These are phyloP conservation scores for Premnoplex brunnescens DNA, from an alignment of 2,797 vertebrate species.

Conservation along the genomic window DNA sequence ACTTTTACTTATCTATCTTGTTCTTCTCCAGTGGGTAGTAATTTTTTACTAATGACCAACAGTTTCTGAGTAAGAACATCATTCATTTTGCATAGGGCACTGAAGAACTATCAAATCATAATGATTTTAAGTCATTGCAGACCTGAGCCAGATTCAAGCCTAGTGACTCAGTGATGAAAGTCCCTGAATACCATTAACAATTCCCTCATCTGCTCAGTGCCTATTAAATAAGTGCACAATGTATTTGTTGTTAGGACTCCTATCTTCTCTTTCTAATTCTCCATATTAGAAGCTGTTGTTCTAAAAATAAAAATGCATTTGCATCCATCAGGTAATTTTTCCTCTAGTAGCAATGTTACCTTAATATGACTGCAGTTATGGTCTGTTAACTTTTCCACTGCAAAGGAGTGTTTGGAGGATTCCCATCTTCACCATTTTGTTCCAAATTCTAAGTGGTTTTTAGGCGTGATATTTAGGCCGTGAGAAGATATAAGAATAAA, in stretches of 20 bases:
- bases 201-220: not conserved
- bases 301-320: slow-evolving; percentile 40
- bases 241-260: not conserved
- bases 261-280: not conserved
- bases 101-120: slow-evolving; percentile 28
- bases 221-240: not conserved
- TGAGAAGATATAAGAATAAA: not conserved
- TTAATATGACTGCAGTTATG: not conserved
- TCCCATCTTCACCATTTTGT: not conserved
- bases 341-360: not conserved
- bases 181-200: not conserved
- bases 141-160: not conserved
- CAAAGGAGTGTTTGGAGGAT: not conserved
- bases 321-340: not conserved
- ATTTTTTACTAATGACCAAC: slow-evolving; percentile 36
- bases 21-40: not conserved
- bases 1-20: not conserved
- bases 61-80: not conserved
- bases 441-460: not conserved
- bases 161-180: not conserved
- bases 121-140: slow-evolving; percentile 21
- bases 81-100: slow-evolving; percentile 32
- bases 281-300: not conserved
- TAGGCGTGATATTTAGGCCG: not conserved
- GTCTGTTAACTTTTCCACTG: not conserved